Evolutionary conservation across 2,113 vertebrate genomes (phyloP), one percentile per base, ranked within the genome.

Genomic region (cattle (Bos taurus)): DNA sequence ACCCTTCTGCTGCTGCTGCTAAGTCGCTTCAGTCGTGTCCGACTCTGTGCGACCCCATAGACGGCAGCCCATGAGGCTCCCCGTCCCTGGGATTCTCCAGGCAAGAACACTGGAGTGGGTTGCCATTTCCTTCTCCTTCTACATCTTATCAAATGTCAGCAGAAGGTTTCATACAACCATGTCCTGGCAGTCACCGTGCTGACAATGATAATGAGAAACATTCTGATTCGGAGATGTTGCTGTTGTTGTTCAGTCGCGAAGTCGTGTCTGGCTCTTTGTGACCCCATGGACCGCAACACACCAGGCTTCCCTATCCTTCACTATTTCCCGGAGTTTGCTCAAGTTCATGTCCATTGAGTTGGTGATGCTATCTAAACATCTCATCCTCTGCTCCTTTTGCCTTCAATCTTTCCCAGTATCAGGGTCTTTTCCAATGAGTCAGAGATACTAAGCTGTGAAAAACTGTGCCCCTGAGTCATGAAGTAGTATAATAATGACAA

Each of bases 31-130:
- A 50, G 50, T 50, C 3, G 0, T 50, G 50, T 50, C 50, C 50
- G 3, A 50, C 50, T 15, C 50, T 50, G 3, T 4, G 13, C 1
- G 14, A 50, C 50, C 3, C 50, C 1, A 50, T 15, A 15, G 14
- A 14, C 14, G 0, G 13, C 14, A 50, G 50, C 50, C 13, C 3
- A 50, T 12, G 12, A 50, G 14, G 48, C 48, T 48, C 48, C 48
- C 10, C 10, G 48, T 48, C 48, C 48, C 48, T 48, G 48, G 11
- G 48, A 48, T 48, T 48, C 48, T 48, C 48, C 48, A 48, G 48
- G 48, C 48, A 48, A 48, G 48, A 48, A 12, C 12, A 48, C 48
- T 48, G 12, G 48, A 48, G 48, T 13, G 48, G 48, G 48, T 48
- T 48, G 48, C 48, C 48, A 48, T 48, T 48, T 48, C 48, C 48